A percentile compares a stretch with the other conserved stretches of the same genome.
Evolutionary conservation across 1,140 invertebrate genomes (phyloP).

Genomic region (Lerema accius): DNA sequence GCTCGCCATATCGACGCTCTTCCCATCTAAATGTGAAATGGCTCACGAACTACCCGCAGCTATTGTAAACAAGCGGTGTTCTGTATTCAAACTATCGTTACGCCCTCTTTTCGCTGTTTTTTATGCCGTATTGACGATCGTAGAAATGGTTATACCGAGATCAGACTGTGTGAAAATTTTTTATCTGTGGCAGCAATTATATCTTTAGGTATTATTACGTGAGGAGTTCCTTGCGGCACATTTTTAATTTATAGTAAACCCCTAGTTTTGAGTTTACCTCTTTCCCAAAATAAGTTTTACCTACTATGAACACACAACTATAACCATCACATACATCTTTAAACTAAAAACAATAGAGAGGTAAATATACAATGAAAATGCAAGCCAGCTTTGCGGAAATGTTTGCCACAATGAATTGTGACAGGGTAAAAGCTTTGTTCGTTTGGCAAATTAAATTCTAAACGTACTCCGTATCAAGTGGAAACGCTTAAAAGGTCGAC

Average conservation of each 20-base stretch:
- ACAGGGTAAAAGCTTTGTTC: slow-evolving; percentile 71
- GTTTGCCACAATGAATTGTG: slow-evolving; percentile 64
- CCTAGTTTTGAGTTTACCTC: too few relatives aligned
- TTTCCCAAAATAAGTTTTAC: too few relatives aligned
- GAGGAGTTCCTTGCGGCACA: too few relatives aligned
- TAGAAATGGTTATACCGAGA: slow-evolving; percentile 55
- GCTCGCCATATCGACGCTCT: too few relatives aligned
- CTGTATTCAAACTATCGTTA: slow-evolving; percentile 70
- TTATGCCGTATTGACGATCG: slow-evolving; percentile 57
- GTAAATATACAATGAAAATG: slow-evolving; percentile 61
- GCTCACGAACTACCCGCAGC: slow-evolving; percentile 68
- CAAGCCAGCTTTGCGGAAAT: slow-evolving; percentile 50
- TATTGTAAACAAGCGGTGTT: slow-evolving; percentile 69
- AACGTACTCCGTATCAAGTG: slow-evolving; percentile 53
- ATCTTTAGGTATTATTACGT: too few relatives aligned
- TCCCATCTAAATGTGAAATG: too few relatives aligned
- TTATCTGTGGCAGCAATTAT: slow-evolving; percentile 11
- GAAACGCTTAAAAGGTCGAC: slow-evolving; percentile 45
- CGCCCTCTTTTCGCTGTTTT: slow-evolving; percentile 57
- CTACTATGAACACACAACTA: too few relatives aligned
- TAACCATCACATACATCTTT: slow-evolving; percentile 16
- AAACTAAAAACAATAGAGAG: slow-evolving; percentile 34
- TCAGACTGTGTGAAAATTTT: slow-evolving; percentile 41
- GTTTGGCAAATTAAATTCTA: slow-evolving; percentile 69
- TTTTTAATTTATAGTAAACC: too few relatives aligned